A percentile compares a stretch with the other conserved stretches of the same genome.
Evolutionary conservation across 2,113 vertebrate genomes (phyloP).

Genomic region (Heteronetta atricapilla): DNA sequence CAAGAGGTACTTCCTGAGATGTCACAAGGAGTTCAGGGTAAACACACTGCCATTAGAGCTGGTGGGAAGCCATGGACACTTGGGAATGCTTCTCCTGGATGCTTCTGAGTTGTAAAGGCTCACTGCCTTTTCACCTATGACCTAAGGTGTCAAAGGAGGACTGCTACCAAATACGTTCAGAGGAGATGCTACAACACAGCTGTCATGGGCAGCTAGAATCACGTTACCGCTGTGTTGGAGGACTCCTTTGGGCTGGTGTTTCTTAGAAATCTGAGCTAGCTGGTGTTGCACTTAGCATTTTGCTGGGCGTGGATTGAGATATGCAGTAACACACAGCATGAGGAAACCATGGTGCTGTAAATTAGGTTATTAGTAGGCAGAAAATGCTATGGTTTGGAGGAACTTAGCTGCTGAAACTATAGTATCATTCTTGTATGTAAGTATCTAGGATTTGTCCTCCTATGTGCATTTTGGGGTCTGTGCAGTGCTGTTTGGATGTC

Average conservation of each 20-base stretch:
- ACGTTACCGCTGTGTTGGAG: background rate
- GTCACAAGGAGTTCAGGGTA: background rate
- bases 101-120: background rate
- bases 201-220: background rate
- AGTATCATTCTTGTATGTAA: background rate
- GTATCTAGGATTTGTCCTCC: background rate
- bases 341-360: background rate
- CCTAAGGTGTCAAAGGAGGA: background rate
- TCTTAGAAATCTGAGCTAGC: conserved; percentile 30
- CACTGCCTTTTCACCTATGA: background rate
- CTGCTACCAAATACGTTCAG: background rate
- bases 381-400: background rate
- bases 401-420: background rate
- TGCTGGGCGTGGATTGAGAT: background rate
- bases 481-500: background rate
- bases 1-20: background rate
- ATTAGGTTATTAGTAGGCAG: background rate
- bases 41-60: background rate
- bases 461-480: background rate
- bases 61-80: background rate
- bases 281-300: background rate
- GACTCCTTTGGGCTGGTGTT: background rate
- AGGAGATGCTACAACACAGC: background rate
- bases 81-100: background rate
- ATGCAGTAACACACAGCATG: background rate